Base-by-base conservation (phyloP, 2,888 invertebrate genomes). In the Drosophila mimica region DNA sequence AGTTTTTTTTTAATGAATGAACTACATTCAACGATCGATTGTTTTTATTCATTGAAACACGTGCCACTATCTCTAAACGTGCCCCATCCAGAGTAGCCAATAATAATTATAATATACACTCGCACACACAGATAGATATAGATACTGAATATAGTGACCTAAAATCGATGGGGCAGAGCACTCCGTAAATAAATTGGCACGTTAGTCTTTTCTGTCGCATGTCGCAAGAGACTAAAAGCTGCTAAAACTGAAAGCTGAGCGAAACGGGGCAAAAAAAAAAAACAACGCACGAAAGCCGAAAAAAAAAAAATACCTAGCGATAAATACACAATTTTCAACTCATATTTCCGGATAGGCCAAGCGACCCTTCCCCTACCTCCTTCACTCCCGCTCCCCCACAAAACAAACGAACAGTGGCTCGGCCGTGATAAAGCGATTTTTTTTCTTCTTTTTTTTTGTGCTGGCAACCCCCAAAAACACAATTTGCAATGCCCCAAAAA, bases 181-280 rank as follows among this genome's bases (percentile, higher is more conserved):
- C 77, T 40, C 81, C 77, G 76, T 90, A 88, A 83, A 87, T 70
- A 77, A 78, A 83, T 73, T 88, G 48, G 75, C 87, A 90, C 77
- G 79, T 76, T 71, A 64, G 61, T 54, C 56, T 72, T 70, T 75
- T 83, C 43, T 66, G 66, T 62, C 89, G 90, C 87, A 87, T 87
- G 81, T 74, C 43, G 67, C 60, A 51, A 67, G 51, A 63, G 67
- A 70, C 66, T 70, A 61, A 76, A 69, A 70, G 58, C 20, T 64
- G 64, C 65, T 30, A 70, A 74, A 69, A 13, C 70, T n/a, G 63
- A 80, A 76, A 57, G 49, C 61, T 20, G 54, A 43, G 20, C 38
- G 34, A 59, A 51, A 13, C 30, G 30, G 34, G n/a, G n/a, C n/a
- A n/a, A 25, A 60, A 60, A 67, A 7, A n/a, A 13, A 28, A 54